These are phyloP conservation scores for Galaxias olidus DNA, from an alignment of 2,797 vertebrate species.

Conservation along the genomic window DNA sequence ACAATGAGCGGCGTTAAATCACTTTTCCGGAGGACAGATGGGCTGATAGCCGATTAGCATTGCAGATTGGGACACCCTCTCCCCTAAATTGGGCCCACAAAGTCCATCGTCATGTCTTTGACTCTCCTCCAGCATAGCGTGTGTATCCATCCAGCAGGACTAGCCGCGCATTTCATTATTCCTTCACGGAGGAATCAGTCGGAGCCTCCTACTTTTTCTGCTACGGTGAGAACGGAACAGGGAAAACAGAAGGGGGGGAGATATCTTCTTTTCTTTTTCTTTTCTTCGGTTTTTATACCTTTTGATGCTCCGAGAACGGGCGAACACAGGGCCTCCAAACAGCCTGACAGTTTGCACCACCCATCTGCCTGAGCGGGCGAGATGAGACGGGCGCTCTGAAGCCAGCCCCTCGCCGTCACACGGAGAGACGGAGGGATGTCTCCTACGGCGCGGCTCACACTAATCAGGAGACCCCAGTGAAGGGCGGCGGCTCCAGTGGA, in stretches of 20 bases:
- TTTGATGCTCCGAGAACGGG: slow-evolving; percentile 31
- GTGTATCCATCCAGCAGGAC: slow-evolving; percentile 2
- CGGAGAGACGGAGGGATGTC: slow-evolving; percentile 17
- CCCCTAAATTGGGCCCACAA: background rate
- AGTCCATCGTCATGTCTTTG: background rate
- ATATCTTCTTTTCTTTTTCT: too few species aligned
- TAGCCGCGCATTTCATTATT: slow-evolving; percentile 3
- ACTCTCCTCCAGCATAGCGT: background rate
- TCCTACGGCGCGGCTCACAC: slow-evolving; percentile 29
- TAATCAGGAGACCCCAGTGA: slow-evolving; percentile 41
- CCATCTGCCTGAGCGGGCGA: slow-evolving; percentile 38
- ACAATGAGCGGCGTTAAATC: background rate
- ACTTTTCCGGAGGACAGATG: background rate
- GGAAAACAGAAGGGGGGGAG: slow-evolving; percentile 10
- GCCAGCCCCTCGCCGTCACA: slow-evolving; percentile 29
- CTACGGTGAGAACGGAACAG: background rate
- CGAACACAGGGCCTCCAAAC: slow-evolving; percentile 29
- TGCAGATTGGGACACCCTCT: background rate
- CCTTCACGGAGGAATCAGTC: slow-evolving; percentile 15
- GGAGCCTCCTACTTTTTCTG: slow-evolving; percentile 1
- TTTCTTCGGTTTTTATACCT: background rate
- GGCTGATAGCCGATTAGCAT: background rate
- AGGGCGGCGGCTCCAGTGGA: slow-evolving; percentile 35
- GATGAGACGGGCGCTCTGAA: slow-evolving; percentile 37
- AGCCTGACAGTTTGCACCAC: slow-evolving; percentile 30